Evolutionary conservation across 1,140 invertebrate genomes (phyloP).

Genomic region (Saccostrea cuccullata): DNA sequence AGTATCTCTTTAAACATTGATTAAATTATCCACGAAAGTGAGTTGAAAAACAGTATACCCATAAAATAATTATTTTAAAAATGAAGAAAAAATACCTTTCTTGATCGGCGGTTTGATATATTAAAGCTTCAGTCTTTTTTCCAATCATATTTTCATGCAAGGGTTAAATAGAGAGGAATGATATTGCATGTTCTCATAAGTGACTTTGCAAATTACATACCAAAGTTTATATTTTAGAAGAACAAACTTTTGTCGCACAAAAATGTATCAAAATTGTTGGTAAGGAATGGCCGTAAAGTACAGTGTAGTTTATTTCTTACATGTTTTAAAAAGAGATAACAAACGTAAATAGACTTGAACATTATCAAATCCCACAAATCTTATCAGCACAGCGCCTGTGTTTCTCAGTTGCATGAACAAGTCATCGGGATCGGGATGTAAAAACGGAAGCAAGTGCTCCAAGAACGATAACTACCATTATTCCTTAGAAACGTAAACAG

Average conservation of each 20-base stretch:
- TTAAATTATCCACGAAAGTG: no score
- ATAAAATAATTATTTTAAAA: no score
- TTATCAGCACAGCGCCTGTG: no score
- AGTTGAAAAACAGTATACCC: no score
- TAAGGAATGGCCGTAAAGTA: no score
- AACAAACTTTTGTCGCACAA: neutral
- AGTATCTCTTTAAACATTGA: no score
- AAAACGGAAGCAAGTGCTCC: conserved; percentile 26
- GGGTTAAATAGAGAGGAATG: neutral
- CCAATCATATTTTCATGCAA: neutral
- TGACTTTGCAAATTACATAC: neutral
- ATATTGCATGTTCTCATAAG: neutral
- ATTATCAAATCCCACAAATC: no score
- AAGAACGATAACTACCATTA: conserved; percentile 49
- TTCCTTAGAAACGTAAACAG: conserved; percentile 54
- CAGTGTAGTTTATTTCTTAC: no score
- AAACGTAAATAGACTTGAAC: no score
- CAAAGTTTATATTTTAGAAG: neutral
- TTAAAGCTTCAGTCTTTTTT: neutral
- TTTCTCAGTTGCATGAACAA: neutral
- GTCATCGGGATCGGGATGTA: neutral
- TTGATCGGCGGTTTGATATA: neutral
- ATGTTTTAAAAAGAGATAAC: no score
- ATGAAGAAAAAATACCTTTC: neutral
- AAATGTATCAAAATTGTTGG: no score